A percentile compares a stretch with the other conserved stretches of the same genome.
Conservation (phyloP, 2,888 invertebrate genomes). For the Idaea dimidiata region DNA sequence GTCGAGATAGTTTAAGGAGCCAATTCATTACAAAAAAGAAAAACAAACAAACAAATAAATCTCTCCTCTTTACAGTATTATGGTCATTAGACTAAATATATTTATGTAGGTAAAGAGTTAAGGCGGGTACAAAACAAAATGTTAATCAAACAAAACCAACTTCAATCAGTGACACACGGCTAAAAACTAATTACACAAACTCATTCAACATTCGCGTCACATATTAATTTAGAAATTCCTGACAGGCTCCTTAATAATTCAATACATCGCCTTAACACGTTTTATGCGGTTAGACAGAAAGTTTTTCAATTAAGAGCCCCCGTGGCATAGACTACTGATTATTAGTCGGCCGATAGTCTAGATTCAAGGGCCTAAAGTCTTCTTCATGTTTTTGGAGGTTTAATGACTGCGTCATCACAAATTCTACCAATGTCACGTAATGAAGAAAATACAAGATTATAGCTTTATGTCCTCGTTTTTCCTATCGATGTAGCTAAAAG, state of each 20-base stretch:
- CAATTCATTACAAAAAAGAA: too few species aligned
- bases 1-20: too few species aligned
- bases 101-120: background rate
- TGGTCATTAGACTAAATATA: too few species aligned
- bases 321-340: background rate
- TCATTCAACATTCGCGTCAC: slow-evolving; percentile 45
- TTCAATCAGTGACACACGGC: background rate
- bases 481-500: too few species aligned
- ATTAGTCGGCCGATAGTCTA: background rate
- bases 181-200: slow-evolving; percentile 27
- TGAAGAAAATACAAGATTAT: too few species aligned
- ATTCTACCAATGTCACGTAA: too few species aligned
- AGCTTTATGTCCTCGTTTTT: too few species aligned
- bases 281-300: slow-evolving; percentile 45
- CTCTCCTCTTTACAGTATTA: too few species aligned
- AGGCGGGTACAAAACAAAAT: background rate
- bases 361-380: background rate
- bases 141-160: background rate
- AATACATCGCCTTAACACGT: slow-evolving; percentile 54
- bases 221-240: slow-evolving; percentile 56
- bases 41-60: too few species aligned
- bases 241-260: slow-evolving; percentile 65
- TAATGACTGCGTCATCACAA: too few species aligned
- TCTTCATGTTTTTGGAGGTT: too few species aligned
- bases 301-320: slow-evolving; percentile 73